phyloP scores from a whole-genome alignment of 2,797 vertebrate genomes.

The Acanthis flammea region DNA sequence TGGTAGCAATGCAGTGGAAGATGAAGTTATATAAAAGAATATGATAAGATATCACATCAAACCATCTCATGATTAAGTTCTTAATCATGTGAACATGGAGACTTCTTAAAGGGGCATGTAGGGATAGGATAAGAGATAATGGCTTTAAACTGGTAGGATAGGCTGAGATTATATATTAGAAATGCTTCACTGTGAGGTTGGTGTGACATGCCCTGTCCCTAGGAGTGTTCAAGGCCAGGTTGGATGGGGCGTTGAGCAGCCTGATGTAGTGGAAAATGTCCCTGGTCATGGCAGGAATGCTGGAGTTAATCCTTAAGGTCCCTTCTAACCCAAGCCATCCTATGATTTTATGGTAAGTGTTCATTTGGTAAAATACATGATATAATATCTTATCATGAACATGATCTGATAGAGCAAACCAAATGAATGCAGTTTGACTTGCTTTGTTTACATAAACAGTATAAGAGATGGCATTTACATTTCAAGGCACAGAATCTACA shows the following conservation, averaged over 20 bases:
- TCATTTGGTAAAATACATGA: not conserved
- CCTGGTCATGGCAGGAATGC: not conserved
- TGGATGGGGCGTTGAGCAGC: not conserved
- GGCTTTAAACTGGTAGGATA: not conserved
- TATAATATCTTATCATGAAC: not conserved
- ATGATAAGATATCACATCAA: not conserved
- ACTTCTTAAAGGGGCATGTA: not conserved
- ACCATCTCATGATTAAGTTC: not conserved
- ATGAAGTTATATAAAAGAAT: not conserved
- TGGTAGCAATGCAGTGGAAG: not conserved
- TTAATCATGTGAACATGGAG: too few relatives aligned
- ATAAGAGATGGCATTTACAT: not conserved
- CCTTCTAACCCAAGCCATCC: not conserved
- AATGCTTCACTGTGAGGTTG: not conserved
- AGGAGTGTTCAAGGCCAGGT: not conserved
- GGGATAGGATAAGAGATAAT: not conserved
- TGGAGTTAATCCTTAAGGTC: not conserved
- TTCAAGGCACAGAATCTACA: not conserved
- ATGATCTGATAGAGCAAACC: not conserved
- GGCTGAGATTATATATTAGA: not conserved
- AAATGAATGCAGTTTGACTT: not conserved
- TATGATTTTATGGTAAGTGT: not conserved
- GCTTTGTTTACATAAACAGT: not conserved
- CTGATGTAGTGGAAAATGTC: not conserved
- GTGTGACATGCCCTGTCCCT: accelerated